Conservation (phyloP, 2,888 invertebrate genomes). For the Drosophila colorata region DNA sequence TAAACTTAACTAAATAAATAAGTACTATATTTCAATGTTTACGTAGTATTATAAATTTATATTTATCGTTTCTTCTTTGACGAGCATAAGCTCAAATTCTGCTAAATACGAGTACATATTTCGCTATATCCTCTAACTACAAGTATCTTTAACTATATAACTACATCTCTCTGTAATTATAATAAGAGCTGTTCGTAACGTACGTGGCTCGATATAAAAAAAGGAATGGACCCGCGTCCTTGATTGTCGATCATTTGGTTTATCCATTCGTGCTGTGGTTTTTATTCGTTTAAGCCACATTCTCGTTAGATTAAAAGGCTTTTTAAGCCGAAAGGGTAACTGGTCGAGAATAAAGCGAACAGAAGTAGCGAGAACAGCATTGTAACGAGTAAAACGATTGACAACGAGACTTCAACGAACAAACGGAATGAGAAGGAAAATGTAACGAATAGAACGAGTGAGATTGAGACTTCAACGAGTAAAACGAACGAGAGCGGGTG, state of each 20-base stretch:
- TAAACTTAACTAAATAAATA: background rate
- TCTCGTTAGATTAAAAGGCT: background rate
- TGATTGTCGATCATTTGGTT: background rate
- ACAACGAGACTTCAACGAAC: background rate
- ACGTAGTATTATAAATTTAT: conserved; percentile 16
- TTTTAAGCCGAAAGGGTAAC: too few relatives aligned
- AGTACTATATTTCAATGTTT: conserved; percentile 11
- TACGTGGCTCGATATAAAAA: too few relatives aligned
- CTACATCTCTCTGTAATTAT: background rate
- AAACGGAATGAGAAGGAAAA: too few relatives aligned
- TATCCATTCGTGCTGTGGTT: background rate
- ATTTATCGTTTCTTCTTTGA: conserved; percentile 12
- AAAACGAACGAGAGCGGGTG: background rate
- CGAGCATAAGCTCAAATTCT: conserved; percentile 42
- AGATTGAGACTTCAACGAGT: background rate
- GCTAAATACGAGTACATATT: conserved; percentile 25
- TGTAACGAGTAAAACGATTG: background rate
- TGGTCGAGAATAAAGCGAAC: background rate
- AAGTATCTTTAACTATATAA: conserved; percentile 13
- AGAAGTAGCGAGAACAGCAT: background rate
- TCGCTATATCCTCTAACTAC: conserved; percentile 13
- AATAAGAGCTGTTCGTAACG: too few relatives aligned
- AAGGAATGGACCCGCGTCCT: too few relatives aligned
- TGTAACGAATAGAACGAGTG: background rate
- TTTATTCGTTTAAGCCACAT: background rate